Evolutionary conservation across 2,797 vertebrate species (phyloP).

Genomic region (Schizothorax lantsangensis): DNA sequence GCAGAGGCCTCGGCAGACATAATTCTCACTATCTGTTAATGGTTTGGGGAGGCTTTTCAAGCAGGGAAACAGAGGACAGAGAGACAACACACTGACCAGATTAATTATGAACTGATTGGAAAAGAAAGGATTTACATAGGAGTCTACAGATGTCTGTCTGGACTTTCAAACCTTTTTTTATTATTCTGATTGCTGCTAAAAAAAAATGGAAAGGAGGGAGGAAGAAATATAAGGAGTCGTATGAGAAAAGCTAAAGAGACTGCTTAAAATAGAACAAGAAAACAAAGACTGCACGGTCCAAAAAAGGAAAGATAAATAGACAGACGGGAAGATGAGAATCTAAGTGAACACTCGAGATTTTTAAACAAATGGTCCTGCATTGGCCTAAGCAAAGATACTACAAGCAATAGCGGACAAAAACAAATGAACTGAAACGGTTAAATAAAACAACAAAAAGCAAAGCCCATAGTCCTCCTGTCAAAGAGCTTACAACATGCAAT

Average conservation of each 20-base stretch:
- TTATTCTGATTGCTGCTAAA: background rate
- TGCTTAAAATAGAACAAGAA: slow-evolving; percentile 45
- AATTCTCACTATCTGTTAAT: slow-evolving; percentile 43
- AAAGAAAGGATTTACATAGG: slow-evolving; percentile 10
- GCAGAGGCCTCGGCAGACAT: slow-evolving; percentile 17
- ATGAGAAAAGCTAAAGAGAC: slow-evolving; percentile 20
- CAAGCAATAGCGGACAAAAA: slow-evolving; percentile 1
- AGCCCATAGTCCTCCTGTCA: background rate
- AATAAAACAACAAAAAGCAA: background rate
- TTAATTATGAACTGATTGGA: slow-evolving; percentile 33
- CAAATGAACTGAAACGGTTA: background rate
- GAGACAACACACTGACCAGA: slow-evolving; percentile 21
- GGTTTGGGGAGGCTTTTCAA: slow-evolving; percentile 33
- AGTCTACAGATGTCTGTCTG: slow-evolving; percentile 10
- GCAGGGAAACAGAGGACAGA: slow-evolving; percentile 16
- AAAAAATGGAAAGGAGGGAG: background rate
- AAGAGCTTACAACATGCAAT: background rate
- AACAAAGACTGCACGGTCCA: slow-evolving; percentile 36
- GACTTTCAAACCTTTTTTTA: background rate
- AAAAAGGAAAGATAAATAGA: slow-evolving; percentile 57
- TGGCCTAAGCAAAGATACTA: background rate
- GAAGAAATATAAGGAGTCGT: background rate
- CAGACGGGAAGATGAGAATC: slow-evolving; percentile 18
- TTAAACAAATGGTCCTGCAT: slow-evolving; percentile 23
- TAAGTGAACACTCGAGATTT: slow-evolving; percentile 32